phyloP scores from a whole-genome alignment of 2,113 vertebrate species.

The Astatoreochromis straeleni region DNA sequence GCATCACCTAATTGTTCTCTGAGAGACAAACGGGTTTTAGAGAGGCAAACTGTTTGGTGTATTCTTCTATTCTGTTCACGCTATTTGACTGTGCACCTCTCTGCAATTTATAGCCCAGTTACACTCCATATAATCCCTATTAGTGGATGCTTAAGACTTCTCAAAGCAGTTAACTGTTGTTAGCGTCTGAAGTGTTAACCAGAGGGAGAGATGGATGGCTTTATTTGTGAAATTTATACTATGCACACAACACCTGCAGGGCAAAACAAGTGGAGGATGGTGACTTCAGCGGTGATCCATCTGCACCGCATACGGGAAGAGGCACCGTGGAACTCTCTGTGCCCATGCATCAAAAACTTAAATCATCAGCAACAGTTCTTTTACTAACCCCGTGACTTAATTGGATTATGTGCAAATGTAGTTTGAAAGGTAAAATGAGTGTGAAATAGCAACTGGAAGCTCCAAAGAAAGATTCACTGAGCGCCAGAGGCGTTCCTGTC shows the following conservation, averaged over 20 bases:
- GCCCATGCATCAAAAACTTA: slow-evolving; percentile 14
- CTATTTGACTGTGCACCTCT: slow-evolving; percentile 6
- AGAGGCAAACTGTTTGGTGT: background rate
- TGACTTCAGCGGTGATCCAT: slow-evolving; percentile 34
- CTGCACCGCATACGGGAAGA: background rate
- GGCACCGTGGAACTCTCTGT: background rate
- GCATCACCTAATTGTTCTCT: background rate
- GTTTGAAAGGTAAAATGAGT: slow-evolving; percentile 32
- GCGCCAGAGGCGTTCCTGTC: background rate
- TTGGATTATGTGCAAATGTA: slow-evolving; percentile 31
- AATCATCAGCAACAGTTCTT: slow-evolving; percentile 25
- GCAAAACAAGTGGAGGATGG: slow-evolving; percentile 3
- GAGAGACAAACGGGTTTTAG: background rate
- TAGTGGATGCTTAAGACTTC: slow-evolving; percentile 61
- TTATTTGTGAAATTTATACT: slow-evolving; percentile 47
- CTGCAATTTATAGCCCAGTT: slow-evolving; percentile 56
- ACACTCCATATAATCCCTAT: slow-evolving; percentile 64
- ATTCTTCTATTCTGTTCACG: slow-evolving; percentile 33
- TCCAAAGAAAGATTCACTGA: background rate
- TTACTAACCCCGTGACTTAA: slow-evolving; percentile 24
- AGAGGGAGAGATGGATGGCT: slow-evolving; percentile 50
- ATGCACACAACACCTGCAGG: slow-evolving; percentile 30
- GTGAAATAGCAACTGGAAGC: slow-evolving; percentile 4
- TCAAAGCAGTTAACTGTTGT: slow-evolving; percentile 53
- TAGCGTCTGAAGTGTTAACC: slow-evolving; percentile 48